Evolutionary conservation across 2,113 vertebrate genomes (phyloP).

Genomic region (Corythoichthys intestinalis): DNA sequence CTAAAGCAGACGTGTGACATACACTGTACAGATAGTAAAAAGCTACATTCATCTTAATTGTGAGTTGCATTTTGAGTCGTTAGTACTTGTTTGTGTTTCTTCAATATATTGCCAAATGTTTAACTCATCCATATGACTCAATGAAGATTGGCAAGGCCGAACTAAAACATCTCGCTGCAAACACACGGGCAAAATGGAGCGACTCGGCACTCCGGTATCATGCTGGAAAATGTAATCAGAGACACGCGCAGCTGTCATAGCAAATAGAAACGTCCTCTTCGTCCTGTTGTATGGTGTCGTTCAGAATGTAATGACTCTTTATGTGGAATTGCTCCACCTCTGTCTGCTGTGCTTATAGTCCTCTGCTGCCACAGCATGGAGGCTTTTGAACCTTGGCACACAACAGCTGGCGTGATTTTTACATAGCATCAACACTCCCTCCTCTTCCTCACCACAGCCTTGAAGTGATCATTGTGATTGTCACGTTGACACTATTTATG

Average conservation of each 20-base stretch:
- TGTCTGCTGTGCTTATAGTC: slow-evolving; percentile 16
- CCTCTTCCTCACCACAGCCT: slow-evolving; percentile 2
- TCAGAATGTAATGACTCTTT: background rate
- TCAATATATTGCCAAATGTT: background rate
- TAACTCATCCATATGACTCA: background rate
- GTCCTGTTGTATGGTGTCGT: slow-evolving; percentile 15
- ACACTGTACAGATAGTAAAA: no score
- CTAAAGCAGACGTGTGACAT: no score
- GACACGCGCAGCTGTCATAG: slow-evolving; percentile 51
- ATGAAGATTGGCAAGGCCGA: background rate
- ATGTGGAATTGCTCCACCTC: background rate
- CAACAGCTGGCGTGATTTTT: slow-evolving; percentile 17
- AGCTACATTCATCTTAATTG: background rate
- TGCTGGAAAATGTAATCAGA: slow-evolving; percentile 68
- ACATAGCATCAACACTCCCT: slow-evolving; percentile 26
- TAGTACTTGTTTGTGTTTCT: background rate
- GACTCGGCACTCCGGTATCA: slow-evolving; percentile 46
- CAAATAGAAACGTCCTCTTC: slow-evolving; percentile 29
- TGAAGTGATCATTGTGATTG: slow-evolving; percentile 15
- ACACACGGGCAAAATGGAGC: slow-evolving; percentile 42
- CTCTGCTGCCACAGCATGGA: background rate
- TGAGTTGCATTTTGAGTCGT: background rate
- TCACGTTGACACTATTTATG: background rate
- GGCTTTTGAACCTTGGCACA: slow-evolving; percentile 18
- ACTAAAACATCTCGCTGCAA: slow-evolving; percentile 28